Conservation (phyloP, 1,140 invertebrate species). For the Drosophila trapezifrons region DNA sequence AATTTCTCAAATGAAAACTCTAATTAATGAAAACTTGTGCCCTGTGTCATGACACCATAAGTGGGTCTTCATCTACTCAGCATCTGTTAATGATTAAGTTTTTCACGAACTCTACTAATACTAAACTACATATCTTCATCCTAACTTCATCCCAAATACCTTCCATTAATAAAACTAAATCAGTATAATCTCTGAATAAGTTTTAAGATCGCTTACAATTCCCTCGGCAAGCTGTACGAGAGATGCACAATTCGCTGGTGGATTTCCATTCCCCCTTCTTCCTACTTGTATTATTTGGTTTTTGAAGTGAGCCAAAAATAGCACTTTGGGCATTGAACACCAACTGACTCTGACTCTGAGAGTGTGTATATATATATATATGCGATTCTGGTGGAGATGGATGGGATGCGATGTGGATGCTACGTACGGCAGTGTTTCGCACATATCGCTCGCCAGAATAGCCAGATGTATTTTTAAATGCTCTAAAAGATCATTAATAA, state of each 20-base stretch:
- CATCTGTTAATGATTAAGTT: no score
- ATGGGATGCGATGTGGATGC: slow-evolving; percentile 32
- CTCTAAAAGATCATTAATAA: slow-evolving; percentile 76
- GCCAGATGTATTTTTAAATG: slow-evolving; percentile 73
- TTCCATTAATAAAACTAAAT: neutral
- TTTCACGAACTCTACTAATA: no score
- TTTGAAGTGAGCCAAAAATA: slow-evolving; percentile 40
- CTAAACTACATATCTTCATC: no score
- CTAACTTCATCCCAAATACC: no score
- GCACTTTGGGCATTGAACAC: slow-evolving; percentile 49
- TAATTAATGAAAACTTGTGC: no score
- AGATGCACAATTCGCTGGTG: slow-evolving; percentile 22
- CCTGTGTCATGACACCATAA: no score
- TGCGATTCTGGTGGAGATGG: slow-evolving; percentile 28
- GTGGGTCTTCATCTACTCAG: no score
- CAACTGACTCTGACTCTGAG: slow-evolving; percentile 53
- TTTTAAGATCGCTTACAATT: slow-evolving; percentile 6
- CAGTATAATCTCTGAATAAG: neutral
- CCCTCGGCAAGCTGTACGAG: neutral
- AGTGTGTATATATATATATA: slow-evolving; percentile 20
- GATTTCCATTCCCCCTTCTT: slow-evolving; percentile 24
- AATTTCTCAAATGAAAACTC: no score
- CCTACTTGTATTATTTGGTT: slow-evolving; percentile 34
- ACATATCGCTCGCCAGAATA: slow-evolving; percentile 57
- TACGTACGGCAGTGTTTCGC: slow-evolving; percentile 44